Evolutionary conservation across 2,113 vertebrate genomes (phyloP).

Genomic region (Tursiops truncatus): DNA sequence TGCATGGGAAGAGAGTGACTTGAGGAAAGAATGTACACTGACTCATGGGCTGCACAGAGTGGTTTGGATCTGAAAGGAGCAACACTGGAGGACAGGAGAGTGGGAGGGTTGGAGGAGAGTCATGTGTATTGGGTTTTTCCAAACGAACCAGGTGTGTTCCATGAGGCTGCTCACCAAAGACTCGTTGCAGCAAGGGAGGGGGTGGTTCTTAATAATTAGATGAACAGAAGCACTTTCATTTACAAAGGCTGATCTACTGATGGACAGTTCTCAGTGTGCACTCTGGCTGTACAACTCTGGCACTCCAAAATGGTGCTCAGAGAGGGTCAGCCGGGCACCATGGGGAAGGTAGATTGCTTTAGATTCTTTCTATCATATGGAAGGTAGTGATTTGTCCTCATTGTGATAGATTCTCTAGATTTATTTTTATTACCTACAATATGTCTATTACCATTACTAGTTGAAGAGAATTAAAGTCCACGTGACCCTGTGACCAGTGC

Average conservation of each 20-base stretch:
- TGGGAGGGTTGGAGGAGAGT: neutral
- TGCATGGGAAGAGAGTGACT: neutral
- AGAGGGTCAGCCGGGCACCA: neutral
- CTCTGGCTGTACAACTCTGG: neutral
- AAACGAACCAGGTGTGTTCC: neutral
- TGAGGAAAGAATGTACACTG: neutral
- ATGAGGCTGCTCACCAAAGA: neutral
- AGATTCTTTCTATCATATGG: neutral
- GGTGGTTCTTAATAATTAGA: neutral
- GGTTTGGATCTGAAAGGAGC: neutral
- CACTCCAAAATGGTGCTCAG: neutral
- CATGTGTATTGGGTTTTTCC: neutral
- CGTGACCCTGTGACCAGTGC: neutral
- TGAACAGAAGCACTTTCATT: neutral
- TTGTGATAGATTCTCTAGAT: neutral
- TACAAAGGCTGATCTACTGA: neutral
- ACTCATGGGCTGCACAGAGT: fast-evolving
- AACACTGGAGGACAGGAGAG: neutral
- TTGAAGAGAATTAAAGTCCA: neutral
- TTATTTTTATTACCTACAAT: neutral
- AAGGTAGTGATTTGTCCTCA: neutral
- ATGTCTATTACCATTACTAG: neutral
- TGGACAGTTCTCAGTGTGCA: no score
- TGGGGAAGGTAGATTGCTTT: neutral
- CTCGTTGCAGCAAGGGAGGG: no score